phyloP scores from a whole-genome alignment of 92 coral and sea anemone species.

The Siderastrea radians region DNA sequence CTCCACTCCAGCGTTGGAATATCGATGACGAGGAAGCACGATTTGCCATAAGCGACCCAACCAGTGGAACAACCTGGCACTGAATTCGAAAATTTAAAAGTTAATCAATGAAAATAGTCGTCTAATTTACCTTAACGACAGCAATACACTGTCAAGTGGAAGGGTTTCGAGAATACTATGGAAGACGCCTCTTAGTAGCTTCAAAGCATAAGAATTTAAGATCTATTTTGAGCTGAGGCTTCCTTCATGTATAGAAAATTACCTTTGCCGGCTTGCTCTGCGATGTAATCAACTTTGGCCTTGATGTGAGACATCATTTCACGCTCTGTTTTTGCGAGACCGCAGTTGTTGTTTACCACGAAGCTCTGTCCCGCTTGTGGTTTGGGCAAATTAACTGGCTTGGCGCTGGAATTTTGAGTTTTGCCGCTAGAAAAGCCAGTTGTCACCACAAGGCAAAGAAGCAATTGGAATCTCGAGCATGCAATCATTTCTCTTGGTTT shows the following conservation, averaged over 20 bases:
- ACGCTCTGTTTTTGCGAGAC: neutral
- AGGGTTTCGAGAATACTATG: too few species aligned
- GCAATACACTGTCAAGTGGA: too few species aligned
- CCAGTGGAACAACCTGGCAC: slow-evolving; percentile 3
- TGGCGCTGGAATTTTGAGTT: too few species aligned
- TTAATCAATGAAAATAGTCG: too few species aligned
- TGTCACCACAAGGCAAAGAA: neutral
- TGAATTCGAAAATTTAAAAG: neutral
- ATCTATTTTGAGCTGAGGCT: too few species aligned
- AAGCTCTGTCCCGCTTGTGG: neutral
- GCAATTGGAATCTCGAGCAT: neutral
- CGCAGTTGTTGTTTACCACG: too few species aligned
- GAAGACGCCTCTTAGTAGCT: too few species aligned
- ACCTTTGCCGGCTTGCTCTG: neutral
- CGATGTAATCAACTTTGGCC: neutral
- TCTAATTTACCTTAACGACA: too few species aligned
- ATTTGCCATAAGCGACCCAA: neutral
- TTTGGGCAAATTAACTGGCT: neutral
- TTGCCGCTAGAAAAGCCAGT: too few species aligned
- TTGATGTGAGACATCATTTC: neutral
- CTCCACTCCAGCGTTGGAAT: slow-evolving; percentile 16
- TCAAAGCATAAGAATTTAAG: too few species aligned
- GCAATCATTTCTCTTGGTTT: neutral
- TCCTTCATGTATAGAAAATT: neutral
- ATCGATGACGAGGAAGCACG: neutral